Conservation (phyloP, 2,113 vertebrate species). For the Crotalus viridis region DNA sequence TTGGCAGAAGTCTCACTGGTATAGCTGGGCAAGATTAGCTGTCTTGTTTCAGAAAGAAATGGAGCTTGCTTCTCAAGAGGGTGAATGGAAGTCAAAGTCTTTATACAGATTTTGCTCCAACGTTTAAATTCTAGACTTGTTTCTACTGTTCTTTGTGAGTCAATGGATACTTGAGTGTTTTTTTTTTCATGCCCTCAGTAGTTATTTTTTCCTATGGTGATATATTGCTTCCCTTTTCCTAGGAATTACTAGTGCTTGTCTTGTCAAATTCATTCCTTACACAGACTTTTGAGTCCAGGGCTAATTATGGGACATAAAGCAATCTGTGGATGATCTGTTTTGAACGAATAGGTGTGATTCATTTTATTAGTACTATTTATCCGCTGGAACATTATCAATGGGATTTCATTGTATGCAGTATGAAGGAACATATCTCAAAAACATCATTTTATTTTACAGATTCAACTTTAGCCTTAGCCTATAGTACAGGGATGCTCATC, state of each 20-base stretch:
- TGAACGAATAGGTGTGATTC: neutral
- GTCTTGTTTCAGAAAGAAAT: neutral
- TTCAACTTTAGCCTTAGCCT: neutral
- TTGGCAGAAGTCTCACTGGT: neutral
- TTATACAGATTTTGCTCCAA: neutral
- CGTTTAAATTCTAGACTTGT: neutral
- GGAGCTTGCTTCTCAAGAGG: neutral
- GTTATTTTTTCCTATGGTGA: neutral
- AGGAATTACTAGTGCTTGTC: neutral
- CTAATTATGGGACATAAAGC: neutral
- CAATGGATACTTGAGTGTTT: neutral
- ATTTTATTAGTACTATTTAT: neutral
- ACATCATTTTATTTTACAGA: neutral
- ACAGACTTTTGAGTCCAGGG: neutral
- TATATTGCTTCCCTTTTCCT: neutral
- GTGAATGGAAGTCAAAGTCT: neutral
- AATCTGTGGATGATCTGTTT: neutral
- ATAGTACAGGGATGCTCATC: neutral
- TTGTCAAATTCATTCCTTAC: neutral
- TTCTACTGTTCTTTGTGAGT: neutral
- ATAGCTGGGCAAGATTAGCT: neutral
- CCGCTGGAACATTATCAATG: neutral
- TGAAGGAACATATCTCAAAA: neutral
- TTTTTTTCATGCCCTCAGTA: neutral
- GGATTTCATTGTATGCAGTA: neutral